Conservation (phyloP, 2,113 vertebrate species). For the Arothron firmamentum region DNA sequence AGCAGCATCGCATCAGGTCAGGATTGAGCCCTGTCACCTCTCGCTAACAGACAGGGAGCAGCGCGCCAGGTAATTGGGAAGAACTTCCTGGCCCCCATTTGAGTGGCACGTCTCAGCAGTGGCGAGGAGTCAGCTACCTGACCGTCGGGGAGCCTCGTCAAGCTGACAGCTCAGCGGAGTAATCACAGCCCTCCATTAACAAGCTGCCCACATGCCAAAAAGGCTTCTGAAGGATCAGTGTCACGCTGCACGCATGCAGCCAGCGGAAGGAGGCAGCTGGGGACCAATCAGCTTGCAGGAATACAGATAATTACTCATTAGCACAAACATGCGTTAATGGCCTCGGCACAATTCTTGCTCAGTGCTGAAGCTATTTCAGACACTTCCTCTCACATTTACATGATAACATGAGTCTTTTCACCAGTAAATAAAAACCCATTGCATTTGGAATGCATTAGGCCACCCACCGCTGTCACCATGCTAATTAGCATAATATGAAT, state of each 20-base stretch:
- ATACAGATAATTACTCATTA: constrained; percentile 24
- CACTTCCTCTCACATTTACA: constrained; percentile 14
- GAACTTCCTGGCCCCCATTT: constrained; percentile 31
- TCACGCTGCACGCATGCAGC: too few relatives aligned
- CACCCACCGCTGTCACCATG: constrained; percentile 20
- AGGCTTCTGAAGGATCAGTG: background rate
- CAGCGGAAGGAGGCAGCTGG: constrained; percentile 13
- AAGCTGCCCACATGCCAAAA: constrained; percentile 14
- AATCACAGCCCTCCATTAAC: constrained; percentile 40
- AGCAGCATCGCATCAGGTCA: constrained; percentile 17
- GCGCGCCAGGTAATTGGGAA: constrained; percentile 51
- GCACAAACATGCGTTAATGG: constrained; percentile 12
- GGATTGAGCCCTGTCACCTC: constrained; percentile 31
- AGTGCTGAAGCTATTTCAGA: constrained; percentile 19
- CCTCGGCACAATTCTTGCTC: background rate
- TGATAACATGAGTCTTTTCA: constrained; percentile 3
- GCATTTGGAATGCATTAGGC: constrained; percentile 33
- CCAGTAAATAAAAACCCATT: constrained; percentile 39
- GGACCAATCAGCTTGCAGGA: constrained; percentile 38
- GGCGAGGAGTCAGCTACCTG: constrained; percentile 27
- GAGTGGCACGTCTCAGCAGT: constrained; percentile 37
- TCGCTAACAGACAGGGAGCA: constrained; percentile 33
- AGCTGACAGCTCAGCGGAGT: constrained; percentile 36
- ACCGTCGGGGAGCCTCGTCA: constrained; percentile 22
- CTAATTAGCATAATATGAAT: constrained; percentile 66